Evolutionary conservation across 2,888 invertebrate genomes (phyloP).

Genomic region (Chymomyza amoena): DNA sequence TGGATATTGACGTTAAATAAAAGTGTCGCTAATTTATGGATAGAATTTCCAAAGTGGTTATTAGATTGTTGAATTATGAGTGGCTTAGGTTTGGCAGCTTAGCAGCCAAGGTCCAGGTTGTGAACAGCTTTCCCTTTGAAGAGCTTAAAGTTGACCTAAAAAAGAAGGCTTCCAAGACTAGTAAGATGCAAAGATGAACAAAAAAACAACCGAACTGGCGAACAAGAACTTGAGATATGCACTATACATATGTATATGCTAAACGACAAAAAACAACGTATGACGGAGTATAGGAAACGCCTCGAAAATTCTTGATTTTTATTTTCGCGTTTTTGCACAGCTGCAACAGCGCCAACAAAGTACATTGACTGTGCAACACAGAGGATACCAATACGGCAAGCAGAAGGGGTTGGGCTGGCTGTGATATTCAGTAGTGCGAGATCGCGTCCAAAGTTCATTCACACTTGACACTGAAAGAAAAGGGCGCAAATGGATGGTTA

Average conservation of each 20-base stretch:
- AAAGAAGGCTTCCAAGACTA: not conserved
- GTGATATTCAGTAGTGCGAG: conserved; percentile 20
- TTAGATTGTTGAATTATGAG: not conserved
- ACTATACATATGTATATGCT: not conserved
- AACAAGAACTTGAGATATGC: not conserved
- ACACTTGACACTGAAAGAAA: conserved; percentile 54
- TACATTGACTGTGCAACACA: conserved; percentile 37
- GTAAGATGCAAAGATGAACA: not conserved
- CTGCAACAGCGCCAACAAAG: conserved; percentile 35
- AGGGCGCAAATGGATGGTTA: not conserved
- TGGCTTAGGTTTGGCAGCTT: not conserved
- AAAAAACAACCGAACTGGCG: not conserved
- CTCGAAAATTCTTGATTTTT: not conserved
- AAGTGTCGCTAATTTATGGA: not conserved
- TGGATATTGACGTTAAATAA: not conserved
- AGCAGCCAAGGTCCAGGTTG: not conserved
- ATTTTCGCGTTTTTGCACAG: conserved; percentile 12
- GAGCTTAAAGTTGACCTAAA: conserved; percentile 6
- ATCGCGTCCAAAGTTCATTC: conserved; percentile 49
- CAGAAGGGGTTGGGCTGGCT: not conserved
- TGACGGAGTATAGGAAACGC: conserved; percentile 6
- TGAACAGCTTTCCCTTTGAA: not conserved
- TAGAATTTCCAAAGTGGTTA: not conserved
- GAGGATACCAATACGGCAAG: conserved; percentile 15
- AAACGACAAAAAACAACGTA: conserved; percentile 4